Percentiles rank a stretch among this genome's conserved stretches.
Evolutionary conservation across 2,113 vertebrate species (phyloP).

Genomic region (Elephas maximus): DNA sequence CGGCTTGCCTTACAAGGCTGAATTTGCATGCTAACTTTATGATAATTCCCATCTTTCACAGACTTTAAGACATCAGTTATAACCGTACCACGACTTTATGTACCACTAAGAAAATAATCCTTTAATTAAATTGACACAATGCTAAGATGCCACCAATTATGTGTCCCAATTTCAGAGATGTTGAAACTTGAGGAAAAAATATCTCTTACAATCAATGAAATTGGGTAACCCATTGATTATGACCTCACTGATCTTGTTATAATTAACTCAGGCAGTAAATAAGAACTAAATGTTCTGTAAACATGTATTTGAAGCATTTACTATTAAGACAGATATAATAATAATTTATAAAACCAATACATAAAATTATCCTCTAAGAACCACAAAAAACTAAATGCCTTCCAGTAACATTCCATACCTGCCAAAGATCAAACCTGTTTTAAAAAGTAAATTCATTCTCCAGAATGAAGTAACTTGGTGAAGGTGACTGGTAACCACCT

Average conservation of each 20-base stretch:
- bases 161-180: background rate
- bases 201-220: background rate
- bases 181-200: background rate
- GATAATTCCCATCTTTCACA: background rate
- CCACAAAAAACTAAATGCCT: background rate
- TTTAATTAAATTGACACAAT: background rate
- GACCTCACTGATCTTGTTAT: background rate
- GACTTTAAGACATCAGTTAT: background rate
- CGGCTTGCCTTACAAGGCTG: background rate
- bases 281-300: background rate
- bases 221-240: background rate
- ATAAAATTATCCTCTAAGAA: slow-evolving; percentile 12
- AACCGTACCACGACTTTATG: background rate
- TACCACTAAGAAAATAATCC: background rate
- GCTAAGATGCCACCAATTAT: background rate
- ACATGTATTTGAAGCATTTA: background rate
- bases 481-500: background rate
- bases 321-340: background rate
- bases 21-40: background rate
- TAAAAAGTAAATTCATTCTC: background rate
- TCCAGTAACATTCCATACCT: background rate
- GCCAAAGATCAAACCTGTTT: background rate
- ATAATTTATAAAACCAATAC: slow-evolving; percentile 19
- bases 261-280: background rate
- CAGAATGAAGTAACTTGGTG: background rate